A percentile compares a stretch with the other conserved stretches of the same genome.
phyloP scores from a whole-genome alignment of 2,113 vertebrate species.

The Tamias sibiricus region DNA sequence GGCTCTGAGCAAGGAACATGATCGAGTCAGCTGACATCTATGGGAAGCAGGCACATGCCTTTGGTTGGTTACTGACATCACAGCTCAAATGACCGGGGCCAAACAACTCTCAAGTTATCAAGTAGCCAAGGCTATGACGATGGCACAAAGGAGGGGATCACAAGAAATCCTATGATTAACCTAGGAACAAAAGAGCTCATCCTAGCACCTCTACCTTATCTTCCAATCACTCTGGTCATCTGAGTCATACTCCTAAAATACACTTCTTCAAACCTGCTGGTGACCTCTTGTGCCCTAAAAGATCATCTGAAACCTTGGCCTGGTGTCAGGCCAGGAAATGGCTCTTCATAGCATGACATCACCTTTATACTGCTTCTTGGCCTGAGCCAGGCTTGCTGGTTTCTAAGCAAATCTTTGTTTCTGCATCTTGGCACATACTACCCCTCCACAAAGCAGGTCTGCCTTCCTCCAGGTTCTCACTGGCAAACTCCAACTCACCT shows the following conservation, averaged over 20 bases:
- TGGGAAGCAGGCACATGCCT: background rate
- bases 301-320: background rate
- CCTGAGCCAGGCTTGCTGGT: background rate
- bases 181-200: background rate
- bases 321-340: too few species aligned
- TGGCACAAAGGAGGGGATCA: background rate
- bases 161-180: background rate
- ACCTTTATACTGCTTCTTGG: background rate
- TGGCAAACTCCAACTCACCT: background rate
- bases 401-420: background rate
- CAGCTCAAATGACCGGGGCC: background rate
- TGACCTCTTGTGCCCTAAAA: background rate
- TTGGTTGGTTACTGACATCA: background rate
- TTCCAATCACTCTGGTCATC: background rate
- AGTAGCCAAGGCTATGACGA: background rate
- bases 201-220: background rate
- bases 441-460: background rate
- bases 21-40: background rate
- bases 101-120: background rate
- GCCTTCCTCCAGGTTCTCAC: background rate
- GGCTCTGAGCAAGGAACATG: background rate
- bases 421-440: too few species aligned
- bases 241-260: background rate
- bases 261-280: background rate
- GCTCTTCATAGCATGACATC: rapidly evolving